Percentiles rank a stretch among this genome's conserved stretches.
These are phyloP conservation scores for Litocranius walleri DNA, from an alignment of 2,113 vertebrate genomes.

Conservation along the genomic window DNA sequence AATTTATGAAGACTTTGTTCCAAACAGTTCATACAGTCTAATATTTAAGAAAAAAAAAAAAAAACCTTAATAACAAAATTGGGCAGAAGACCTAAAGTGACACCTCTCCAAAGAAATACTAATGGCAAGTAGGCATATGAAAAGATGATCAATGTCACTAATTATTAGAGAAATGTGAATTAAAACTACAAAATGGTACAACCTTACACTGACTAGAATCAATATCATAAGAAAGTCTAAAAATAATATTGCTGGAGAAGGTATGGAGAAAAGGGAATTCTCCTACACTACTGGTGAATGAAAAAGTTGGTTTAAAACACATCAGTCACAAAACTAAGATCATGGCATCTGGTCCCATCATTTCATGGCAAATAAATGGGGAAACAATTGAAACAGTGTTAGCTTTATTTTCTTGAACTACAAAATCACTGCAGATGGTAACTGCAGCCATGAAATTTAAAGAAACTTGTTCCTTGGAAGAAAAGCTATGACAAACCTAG, in stretches of 20 bases:
- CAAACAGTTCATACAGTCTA: background rate
- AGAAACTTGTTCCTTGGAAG: background rate
- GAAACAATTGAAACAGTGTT: background rate
- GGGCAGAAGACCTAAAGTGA: background rate
- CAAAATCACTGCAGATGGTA: background rate
- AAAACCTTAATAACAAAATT: background rate
- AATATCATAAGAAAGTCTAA: background rate
- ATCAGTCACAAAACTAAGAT: background rate
- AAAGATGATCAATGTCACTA: background rate
- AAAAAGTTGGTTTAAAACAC: background rate
- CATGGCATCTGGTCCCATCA: rapidly evolving
- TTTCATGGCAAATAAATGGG: background rate
- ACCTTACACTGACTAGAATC: background rate
- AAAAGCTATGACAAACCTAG: background rate
- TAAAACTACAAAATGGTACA: background rate
- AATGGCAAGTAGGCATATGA: background rate
- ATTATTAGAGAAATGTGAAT: background rate
- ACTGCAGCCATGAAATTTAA: background rate
- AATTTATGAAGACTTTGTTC: background rate
- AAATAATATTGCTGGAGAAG: background rate
- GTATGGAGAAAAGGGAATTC: background rate
- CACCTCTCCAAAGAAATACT: background rate
- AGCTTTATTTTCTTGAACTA: background rate
- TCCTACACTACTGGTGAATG: background rate
- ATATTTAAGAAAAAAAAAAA: background rate